A percentile compares a stretch with the other conserved stretches of the same genome.
Conservation (phyloP, 2,888 invertebrate species). For the Cosmopolites sordidus region DNA sequence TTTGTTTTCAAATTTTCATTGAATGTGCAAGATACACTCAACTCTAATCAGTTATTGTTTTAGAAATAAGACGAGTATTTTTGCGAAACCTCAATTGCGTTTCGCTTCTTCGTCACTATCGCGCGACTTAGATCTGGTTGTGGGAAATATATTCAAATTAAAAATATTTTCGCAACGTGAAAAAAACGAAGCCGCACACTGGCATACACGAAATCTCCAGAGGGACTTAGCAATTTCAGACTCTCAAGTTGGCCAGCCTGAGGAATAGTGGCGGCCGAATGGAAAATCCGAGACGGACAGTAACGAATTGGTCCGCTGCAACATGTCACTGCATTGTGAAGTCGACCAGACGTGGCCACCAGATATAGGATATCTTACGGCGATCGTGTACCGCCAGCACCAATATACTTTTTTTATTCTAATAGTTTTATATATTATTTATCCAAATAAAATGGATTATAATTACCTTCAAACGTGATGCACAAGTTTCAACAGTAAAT, state of each 20-base stretch:
- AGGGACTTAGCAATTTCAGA: constrained; percentile 34
- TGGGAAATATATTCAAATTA: constrained; percentile 22
- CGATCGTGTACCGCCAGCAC: constrained; percentile 23
- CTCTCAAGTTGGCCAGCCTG: constrained; percentile 29
- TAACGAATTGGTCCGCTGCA: constrained; percentile 28
- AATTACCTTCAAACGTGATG: too few relatives aligned
- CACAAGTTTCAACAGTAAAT: too few relatives aligned
- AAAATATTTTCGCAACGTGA: constrained; percentile 38
- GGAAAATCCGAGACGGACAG: constrained; percentile 14
- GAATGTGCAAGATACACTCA: too few relatives aligned
- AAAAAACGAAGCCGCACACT: constrained; percentile 28
- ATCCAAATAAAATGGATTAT: too few relatives aligned
- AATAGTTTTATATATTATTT: too few relatives aligned
- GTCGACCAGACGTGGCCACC: constrained; percentile 42
- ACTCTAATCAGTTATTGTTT: too few relatives aligned
- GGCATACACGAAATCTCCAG: constrained; percentile 39
- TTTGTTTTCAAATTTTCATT: too few relatives aligned
- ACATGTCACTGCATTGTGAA: constrained; percentile 37
- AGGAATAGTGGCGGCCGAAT: constrained; percentile 13
- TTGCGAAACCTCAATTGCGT: too few relatives aligned
- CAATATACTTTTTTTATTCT: constrained; percentile 18
- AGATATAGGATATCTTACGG: constrained; percentile 43
- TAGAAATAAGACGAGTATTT: too few relatives aligned
- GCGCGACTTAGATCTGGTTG: too few relatives aligned
- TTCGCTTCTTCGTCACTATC: too few relatives aligned